Evolutionary conservation across 2,797 vertebrate genomes (phyloP), one percentile per base, ranked within the genome.

Genomic region (Pterois miles): DNA sequence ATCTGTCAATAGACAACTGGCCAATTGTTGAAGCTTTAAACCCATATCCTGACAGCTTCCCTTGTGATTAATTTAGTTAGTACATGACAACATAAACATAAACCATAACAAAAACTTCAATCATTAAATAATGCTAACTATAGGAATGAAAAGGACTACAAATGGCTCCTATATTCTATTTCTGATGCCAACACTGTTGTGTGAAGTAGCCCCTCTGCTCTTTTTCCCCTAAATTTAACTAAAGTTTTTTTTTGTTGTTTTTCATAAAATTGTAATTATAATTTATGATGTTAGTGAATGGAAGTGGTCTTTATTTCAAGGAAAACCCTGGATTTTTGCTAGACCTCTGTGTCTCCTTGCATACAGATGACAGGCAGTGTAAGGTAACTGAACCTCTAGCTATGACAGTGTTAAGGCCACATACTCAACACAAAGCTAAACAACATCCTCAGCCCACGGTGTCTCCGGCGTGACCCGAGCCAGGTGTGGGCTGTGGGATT

Each of bases 401-500:
- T 46, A 3, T 27, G 2, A 60, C 27, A 13, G 12, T 13, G 14
- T 74, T 11, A 23, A 48, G 20, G 33, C 25, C 25, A 23, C 25
- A 0, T 6, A 68, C 33, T 65, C 66, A 18, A 38, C 64, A 54
- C 31, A 43, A 52, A 54, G 14, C 64, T 56, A 18, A 67, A 58
- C n/a, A 52, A 18, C 40, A 14, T 34, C 40, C 36, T 50, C 13
- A 31, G 34, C 40, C 20, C 31, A 18, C 4, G 2, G 22, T 16
- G 38, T 53, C 63, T 38, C 22, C 58, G 25, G 60, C 69, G 36
- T 29, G 7, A 27, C 66, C 58, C 60, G 46, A 65, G 52, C 29
- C 59, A 50, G 67, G 66, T 59, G 43, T 74, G 38, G 43, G 5
- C 16, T 65, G 36, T 58, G 76, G 81, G 84, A 56, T 38, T 36